Base-by-base conservation (phyloP, 2,797 vertebrate genomes). In the Graptemys geographica region DNA sequence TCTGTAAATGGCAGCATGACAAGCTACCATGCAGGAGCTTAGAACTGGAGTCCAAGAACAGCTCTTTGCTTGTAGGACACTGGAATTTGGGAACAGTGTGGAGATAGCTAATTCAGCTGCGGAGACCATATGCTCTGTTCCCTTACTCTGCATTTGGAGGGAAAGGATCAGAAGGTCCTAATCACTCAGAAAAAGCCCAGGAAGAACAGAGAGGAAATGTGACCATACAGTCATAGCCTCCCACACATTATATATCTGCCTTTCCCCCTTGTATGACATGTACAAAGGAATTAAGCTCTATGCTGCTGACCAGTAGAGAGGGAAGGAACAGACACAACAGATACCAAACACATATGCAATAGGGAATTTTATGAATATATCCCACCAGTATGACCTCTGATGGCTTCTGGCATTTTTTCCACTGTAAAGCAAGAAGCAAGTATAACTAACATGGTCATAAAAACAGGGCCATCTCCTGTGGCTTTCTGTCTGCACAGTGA, bases 21-120 rank as follows among this genome's bases (percentile, higher is more conserved):
- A 0, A 79, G 56, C 44, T 6, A 83, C 55, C 0, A 0, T 0
- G 0, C 23, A 5, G 2, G 44, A 91, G 47, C 78, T 23, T 2
- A 86, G 84, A 28, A 88, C 65, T 8, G 6, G 84, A 79, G 55
- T 13, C 78, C 74, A 49, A 78, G 41, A 47, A 28, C 44, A 78
- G 44, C 74, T 27, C 44, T 74, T 52, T 74, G 57, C 41, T 85
- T 81, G 62, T 28, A 83, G 84, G 53, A 69, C 56, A 57, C 28
- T 2, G 4, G 37, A 28, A 33, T 51, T 8, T 72, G 80, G 87
- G 79, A 93, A 80, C 44, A 28, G 25, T 83, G 5, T 56, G 82
- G 87, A 5, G 0, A 2, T 6, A 57, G 27, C 51, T 84, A 62
- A 16, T 23, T 79, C 15, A 28, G 62, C 11, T 33, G 52, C 51